A percentile compares a stretch with the other conserved stretches of the same genome.
phyloP scores from a whole-genome alignment of 2,113 vertebrate genomes.

The Odontophorus gujanensis region DNA sequence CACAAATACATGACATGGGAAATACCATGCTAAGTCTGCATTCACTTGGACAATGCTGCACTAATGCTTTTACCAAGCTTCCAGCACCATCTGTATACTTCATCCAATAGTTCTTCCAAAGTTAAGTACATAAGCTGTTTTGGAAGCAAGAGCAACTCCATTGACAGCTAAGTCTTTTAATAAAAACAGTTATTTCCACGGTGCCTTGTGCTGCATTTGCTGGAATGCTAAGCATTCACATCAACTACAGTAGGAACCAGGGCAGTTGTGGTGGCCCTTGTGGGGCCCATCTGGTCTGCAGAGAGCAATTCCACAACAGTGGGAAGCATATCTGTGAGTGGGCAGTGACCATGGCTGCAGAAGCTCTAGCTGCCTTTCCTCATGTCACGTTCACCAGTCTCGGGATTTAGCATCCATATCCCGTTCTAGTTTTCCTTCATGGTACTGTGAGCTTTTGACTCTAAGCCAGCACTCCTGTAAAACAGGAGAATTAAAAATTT shows the following conservation, averaged over 20 bases:
- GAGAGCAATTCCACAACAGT: background rate
- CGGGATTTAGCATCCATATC: background rate
- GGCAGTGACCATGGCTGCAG: background rate
- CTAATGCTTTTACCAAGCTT: background rate
- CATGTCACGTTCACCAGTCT: accelerated
- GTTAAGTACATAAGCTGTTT: background rate
- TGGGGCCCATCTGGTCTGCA: background rate
- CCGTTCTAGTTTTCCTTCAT: background rate
- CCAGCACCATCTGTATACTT: background rate
- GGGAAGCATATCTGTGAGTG: background rate
- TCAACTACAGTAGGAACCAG: accelerated
- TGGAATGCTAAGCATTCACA: background rate
- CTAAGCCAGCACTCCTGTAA: background rate
- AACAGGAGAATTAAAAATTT: background rate
- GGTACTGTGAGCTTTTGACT: accelerated
- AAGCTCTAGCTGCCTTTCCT: background rate
- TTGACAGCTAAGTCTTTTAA: background rate
- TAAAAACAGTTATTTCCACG: background rate
- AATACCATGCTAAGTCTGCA: background rate
- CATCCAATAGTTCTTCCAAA: background rate
- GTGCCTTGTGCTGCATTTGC: background rate
- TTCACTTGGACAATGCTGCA: background rate
- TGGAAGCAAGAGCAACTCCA: background rate
- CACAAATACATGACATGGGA: background rate
- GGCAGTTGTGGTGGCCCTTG: background rate